Conservation (phyloP, 2,797 vertebrate species). For the Synanceia verrucosa region DNA sequence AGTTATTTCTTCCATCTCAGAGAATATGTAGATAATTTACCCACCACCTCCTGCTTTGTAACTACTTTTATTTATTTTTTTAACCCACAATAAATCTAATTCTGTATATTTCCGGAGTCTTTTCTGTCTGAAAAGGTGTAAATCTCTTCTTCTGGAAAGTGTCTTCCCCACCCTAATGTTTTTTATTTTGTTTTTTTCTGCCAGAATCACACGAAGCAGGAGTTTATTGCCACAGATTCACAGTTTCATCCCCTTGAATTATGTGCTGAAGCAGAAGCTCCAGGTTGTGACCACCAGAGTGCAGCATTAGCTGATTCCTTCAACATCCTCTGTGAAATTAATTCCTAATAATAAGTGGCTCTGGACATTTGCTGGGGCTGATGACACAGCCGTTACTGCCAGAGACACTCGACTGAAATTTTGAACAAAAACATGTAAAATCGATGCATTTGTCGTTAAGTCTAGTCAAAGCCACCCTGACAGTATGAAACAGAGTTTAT, state of each 20-base stretch:
- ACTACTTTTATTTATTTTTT: no score
- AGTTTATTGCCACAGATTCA: neutral
- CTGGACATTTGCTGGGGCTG: neutral
- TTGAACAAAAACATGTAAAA: neutral
- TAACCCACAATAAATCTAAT: no score
- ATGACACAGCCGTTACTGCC: neutral
- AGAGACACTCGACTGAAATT: neutral
- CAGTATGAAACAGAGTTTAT: neutral
- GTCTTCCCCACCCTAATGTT: neutral
- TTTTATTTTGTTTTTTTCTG: neutral
- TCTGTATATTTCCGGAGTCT: no score
- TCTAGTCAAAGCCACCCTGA: neutral
- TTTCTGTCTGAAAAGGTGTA: no score
- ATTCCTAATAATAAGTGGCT: neutral
- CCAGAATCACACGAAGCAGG: neutral
- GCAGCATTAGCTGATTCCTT: constrained; percentile 15
- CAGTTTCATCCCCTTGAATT: neutral
- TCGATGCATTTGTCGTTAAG: neutral
- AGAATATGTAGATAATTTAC: no score
- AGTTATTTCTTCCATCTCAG: no score
- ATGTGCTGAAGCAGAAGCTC: neutral
- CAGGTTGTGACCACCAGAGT: constrained; percentile 36
- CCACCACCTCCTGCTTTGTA: no score
- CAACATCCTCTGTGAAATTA: rapidly evolving
- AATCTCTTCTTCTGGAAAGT: no score